These are phyloP conservation scores for Hippocampus mohnikei DNA, from an alignment of 2,113 vertebrate genomes.

Conservation along the genomic window DNA sequence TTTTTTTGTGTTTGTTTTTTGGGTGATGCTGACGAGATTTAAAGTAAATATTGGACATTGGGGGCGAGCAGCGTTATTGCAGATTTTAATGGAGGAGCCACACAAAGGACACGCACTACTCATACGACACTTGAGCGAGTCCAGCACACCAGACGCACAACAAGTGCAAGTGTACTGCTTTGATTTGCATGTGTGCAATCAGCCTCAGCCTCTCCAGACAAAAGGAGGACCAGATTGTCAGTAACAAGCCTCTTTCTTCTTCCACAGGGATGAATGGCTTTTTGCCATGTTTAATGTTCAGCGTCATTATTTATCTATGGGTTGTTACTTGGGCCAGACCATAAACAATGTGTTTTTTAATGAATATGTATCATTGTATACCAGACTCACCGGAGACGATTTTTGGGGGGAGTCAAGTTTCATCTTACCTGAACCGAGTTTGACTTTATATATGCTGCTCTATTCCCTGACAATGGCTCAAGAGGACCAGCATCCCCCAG, in stretches of 20 bases:
- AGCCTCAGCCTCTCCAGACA: constrained; percentile 26
- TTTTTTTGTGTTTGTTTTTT: constrained; percentile 16
- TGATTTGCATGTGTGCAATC: constrained; percentile 55
- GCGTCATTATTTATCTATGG: constrained; percentile 6
- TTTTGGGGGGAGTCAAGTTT: not conserved
- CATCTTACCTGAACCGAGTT: not conserved
- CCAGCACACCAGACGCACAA: constrained; percentile 19
- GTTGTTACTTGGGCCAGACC: constrained; percentile 11
- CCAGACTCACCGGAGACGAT: constrained; percentile 17
- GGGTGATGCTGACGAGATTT: constrained; percentile 23
- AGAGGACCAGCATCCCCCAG: not conserved
- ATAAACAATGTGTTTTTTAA: constrained; percentile 15
- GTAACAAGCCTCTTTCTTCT: constrained; percentile 42
- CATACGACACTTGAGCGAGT: constrained; percentile 22
- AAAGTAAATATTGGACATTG: constrained; percentile 9
- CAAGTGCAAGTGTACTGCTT: constrained; percentile 23
- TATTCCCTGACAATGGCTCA: not conserved
- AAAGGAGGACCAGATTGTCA: constrained; percentile 30
- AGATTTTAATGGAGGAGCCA: constrained; percentile 25
- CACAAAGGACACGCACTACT: constrained; percentile 37
- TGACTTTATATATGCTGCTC: not conserved
- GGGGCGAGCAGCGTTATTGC: constrained; percentile 19
- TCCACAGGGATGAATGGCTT: constrained; percentile 30
- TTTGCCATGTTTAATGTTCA: constrained; percentile 19
- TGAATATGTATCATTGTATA: constrained; percentile 16